A percentile compares a stretch with the other conserved stretches of the same genome.
Evolutionary conservation across 1,140 invertebrate species (phyloP).

Genomic region (Drosophila paulistorum): DNA sequence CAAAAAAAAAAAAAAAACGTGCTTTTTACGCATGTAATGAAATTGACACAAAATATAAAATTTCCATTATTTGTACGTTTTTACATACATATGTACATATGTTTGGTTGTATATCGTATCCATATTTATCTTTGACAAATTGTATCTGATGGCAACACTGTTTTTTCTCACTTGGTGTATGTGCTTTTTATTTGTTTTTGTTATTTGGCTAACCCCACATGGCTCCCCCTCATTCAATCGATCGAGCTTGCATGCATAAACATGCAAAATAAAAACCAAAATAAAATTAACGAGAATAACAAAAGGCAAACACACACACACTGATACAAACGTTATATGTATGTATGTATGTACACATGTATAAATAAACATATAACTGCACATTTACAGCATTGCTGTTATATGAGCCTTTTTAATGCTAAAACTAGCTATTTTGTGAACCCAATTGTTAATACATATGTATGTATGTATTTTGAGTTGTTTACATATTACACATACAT

Average conservation of each 20-base stretch:
- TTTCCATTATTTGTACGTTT: not conserved
- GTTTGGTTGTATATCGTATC: not conserved
- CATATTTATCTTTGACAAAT: slow-evolving; percentile 11
- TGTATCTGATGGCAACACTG: slow-evolving; percentile 18
- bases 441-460: too few relatives aligned
- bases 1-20: slow-evolving; percentile 4
- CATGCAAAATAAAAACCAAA: slow-evolving; percentile 79
- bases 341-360: slow-evolving; percentile 38
- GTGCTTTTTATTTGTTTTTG: slow-evolving; percentile 19
- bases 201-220: slow-evolving; percentile 55
- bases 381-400: slow-evolving; percentile 27
- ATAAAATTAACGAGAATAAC: slow-evolving; percentile 79
- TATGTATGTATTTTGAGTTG: too few relatives aligned
- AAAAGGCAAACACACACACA: slow-evolving; percentile 65
- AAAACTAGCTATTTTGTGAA: not conserved
- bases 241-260: slow-evolving; percentile 74
- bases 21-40: not conserved
- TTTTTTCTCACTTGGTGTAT: slow-evolving; percentile 19
- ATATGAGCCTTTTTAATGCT: slow-evolving; percentile 1
- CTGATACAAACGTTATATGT: not conserved
- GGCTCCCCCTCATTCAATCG: slow-evolving; percentile 61
- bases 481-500: too few relatives aligned
- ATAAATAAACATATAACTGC: slow-evolving; percentile 47
- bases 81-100: not conserved
- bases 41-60: not conserved